Percentiles rank a stretch among this genome's conserved stretches.
These are phyloP conservation scores for Drosophila elegans DNA, from an alignment of 1,140 invertebrate species.

Conservation along the genomic window DNA sequence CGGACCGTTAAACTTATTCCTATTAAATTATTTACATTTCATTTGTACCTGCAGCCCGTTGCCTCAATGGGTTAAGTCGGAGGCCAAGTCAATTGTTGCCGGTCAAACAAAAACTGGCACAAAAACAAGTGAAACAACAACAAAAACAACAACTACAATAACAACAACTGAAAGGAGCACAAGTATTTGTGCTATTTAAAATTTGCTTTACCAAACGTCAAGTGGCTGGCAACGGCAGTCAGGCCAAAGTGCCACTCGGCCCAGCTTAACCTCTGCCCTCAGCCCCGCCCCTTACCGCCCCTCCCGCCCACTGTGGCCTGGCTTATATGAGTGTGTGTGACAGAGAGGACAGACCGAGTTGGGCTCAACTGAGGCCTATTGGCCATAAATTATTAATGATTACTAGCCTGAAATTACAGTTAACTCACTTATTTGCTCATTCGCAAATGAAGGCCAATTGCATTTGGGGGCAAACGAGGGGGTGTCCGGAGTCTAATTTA, in stretches of 20 bases:
- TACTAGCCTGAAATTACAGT: slow-evolving; percentile 81
- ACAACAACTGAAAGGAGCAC: slow-evolving; percentile 34
- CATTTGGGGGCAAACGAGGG: slow-evolving; percentile 15
- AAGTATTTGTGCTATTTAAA: slow-evolving; percentile 77
- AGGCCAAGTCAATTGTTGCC: slow-evolving; percentile 64
- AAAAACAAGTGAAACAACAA: slow-evolving; percentile 34
- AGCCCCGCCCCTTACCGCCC: slow-evolving; percentile 3
- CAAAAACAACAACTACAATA: slow-evolving; percentile 22
- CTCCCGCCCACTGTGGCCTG: not conserved
- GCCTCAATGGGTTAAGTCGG: slow-evolving; percentile 56
- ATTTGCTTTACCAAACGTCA: slow-evolving; percentile 73
- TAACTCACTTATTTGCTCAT: slow-evolving; percentile 82
- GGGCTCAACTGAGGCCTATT: slow-evolving; percentile 47
- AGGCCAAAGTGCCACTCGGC: slow-evolving; percentile 63
- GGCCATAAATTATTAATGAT: slow-evolving; percentile 83
- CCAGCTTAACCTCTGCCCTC: slow-evolving; percentile 39
- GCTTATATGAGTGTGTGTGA: slow-evolving; percentile 6
- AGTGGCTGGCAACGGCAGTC: slow-evolving; percentile 67
- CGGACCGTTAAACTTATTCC: slow-evolving; percentile 35
- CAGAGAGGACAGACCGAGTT: not conserved
- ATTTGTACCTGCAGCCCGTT: slow-evolving; percentile 47
- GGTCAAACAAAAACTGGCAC: slow-evolving; percentile 74
- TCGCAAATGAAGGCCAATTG: slow-evolving; percentile 83
- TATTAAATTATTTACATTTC: slow-evolving; percentile 53
- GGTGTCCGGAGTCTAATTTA: slow-evolving; percentile 50